These are phyloP conservation scores for Hypercompe scribonia DNA, from an alignment of 2,888 invertebrate genomes.

Conservation along the genomic window DNA sequence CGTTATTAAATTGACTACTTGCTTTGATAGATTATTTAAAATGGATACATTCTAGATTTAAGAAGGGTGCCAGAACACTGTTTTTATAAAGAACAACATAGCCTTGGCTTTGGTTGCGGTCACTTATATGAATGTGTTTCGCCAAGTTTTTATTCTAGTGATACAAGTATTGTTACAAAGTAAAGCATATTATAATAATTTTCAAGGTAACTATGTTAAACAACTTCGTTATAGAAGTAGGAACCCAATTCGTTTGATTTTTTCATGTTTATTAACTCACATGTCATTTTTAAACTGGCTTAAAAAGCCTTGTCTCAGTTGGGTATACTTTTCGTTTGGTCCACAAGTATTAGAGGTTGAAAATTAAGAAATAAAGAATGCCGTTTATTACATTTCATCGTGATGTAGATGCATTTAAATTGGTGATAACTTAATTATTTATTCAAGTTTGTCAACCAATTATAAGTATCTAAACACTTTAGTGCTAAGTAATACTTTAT, in stretches of 20 bases:
- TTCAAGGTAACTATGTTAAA: neutral
- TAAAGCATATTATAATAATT: neutral
- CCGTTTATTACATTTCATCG: too few relatives aligned
- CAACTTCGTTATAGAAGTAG: too few relatives aligned
- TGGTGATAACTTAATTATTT: too few relatives aligned
- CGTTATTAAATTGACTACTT: neutral
- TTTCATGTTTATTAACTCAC: too few relatives aligned
- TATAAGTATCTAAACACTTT: neutral
- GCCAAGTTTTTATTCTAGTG: neutral
- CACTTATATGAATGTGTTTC: neutral
- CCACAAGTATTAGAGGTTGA: too few relatives aligned
- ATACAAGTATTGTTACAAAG: neutral
- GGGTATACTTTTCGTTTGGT: too few relatives aligned
- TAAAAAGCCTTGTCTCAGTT: too few relatives aligned
- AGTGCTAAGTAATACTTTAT: neutral
- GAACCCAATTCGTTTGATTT: too few relatives aligned
- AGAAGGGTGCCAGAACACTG: neutral
- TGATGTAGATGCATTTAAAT: too few relatives aligned
- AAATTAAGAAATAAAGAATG: too few relatives aligned
- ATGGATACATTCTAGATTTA: neutral
- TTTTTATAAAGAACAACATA: neutral
- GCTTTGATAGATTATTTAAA: neutral
- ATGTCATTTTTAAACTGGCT: too few relatives aligned
- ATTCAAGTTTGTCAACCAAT: neutral
- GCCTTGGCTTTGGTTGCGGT: neutral